Base-by-base conservation (phyloP, 2,888 invertebrate species). In the Nymphalis c-album region DNA sequence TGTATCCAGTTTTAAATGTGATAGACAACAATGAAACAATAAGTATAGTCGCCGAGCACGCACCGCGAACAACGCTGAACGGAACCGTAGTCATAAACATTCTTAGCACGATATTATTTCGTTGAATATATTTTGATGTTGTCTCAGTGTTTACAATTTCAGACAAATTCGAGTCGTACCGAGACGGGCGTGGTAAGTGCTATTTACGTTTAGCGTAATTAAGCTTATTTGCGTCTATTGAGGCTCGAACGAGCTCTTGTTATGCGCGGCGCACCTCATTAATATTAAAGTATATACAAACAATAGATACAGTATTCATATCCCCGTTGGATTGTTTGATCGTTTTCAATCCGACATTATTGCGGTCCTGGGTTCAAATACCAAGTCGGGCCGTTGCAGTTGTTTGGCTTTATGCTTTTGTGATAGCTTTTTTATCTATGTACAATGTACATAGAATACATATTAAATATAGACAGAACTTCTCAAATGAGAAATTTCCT, bases 181-280 rank as follows among this genome's bases (percentile, higher is more conserved):
- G 13, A 40, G 40, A 40, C 31, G 53, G 35, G 5, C 17, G 47
- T n/a, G 57, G 45, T 40, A 58, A 50, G 48, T 57, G 47, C 50
- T 17, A 1, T 59, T 51, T 59, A 64, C 50, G 40, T 59, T 59
- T 31, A 64, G 57, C 50, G 59, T 64, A 51, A 59, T 59, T 64
- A 59, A 26, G 8, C n/a, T 40, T 18, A 51, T 50, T 64, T 45
- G 45, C 40, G 10, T 2, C 35, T 50, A 20, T 20, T 59, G 50
- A 58, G 50, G 16, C 7, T 57, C 57, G 35, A 35, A 31, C n/a
- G n/a, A 55, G 31, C 26, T 31, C 55, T 35, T 57, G 40, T 35
- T 57, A 18, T 3, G 35, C 17, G 10, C n/a, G 10, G 4, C 35
- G 3, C 18, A 18, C 40, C 40, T 35, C 53, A 53, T n/a, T 57